Evolutionary conservation across 2,113 vertebrate species (phyloP).

Genomic region (Saimiri boliviensis): DNA sequence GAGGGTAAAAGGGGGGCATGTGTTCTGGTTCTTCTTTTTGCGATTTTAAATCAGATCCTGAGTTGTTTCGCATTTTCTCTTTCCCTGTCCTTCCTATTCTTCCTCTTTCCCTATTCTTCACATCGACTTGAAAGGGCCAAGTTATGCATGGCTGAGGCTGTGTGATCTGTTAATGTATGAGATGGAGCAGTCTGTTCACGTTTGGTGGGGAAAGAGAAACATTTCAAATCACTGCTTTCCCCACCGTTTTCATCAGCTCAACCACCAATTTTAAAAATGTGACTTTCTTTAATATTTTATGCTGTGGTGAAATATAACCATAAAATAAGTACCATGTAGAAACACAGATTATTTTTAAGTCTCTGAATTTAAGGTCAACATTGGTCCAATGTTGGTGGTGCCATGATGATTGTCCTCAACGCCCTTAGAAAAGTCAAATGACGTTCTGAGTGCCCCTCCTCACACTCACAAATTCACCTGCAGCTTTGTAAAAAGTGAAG

Average conservation of each 20-base stretch:
- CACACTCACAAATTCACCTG: background rate
- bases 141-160: background rate
- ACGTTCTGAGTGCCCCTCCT: background rate
- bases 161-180: background rate
- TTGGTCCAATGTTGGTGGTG: background rate
- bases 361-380: background rate
- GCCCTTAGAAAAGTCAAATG: background rate
- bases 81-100: background rate
- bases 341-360: background rate
- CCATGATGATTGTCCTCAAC: background rate
- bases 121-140: background rate
- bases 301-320: background rate
- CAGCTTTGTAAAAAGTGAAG: background rate
- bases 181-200: no score
- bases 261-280: background rate
- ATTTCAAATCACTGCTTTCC: background rate
- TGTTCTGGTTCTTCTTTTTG: background rate
- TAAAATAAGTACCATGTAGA: background rate
- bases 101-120: background rate
- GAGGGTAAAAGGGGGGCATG: background rate
- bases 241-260: background rate
- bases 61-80: background rate
- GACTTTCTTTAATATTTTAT: background rate
- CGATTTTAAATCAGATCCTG: conserved; percentile 15
- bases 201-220: background rate